Evolutionary conservation across 2,797 vertebrate genomes (phyloP).

Genomic region (Propithecus perrieri): DNA sequence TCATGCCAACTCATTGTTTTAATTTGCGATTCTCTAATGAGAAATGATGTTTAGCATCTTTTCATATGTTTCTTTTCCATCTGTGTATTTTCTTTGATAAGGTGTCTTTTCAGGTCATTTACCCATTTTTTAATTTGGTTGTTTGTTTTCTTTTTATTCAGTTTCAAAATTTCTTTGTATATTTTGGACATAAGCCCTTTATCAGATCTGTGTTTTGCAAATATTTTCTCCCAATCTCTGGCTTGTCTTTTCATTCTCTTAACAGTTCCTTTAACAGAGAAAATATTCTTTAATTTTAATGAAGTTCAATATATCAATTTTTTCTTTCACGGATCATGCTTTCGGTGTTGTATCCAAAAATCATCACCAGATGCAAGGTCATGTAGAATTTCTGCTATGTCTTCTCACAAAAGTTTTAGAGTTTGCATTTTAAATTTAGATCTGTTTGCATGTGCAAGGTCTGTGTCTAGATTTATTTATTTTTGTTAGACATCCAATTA

Average conservation of each 20-base stretch:
- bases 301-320: neutral
- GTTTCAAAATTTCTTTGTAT: conserved; percentile 50
- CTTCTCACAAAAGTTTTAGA: neutral
- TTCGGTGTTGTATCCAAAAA: neutral
- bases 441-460: neutral
- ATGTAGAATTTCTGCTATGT: neutral
- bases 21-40: neutral
- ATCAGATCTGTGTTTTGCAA: conserved; percentile 54
- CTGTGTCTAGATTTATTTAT: neutral
- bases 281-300: neutral
- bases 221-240: conserved; percentile 51
- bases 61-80: neutral
- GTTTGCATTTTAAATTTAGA: neutral
- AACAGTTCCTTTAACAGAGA: neutral
- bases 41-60: neutral
- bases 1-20: neutral
- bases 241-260: conserved; percentile 36
- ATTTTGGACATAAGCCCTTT: conserved; percentile 45
- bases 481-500: neutral
- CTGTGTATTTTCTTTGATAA: conserved; percentile 13
- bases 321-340: neutral
- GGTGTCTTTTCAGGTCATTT: neutral
- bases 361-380: neutral
- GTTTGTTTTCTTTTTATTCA: conserved; percentile 58
- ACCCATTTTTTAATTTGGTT: neutral